These are phyloP conservation scores for Ceraclea dissimilis DNA, from an alignment of 2,888 invertebrate genomes.

Conservation along the genomic window DNA sequence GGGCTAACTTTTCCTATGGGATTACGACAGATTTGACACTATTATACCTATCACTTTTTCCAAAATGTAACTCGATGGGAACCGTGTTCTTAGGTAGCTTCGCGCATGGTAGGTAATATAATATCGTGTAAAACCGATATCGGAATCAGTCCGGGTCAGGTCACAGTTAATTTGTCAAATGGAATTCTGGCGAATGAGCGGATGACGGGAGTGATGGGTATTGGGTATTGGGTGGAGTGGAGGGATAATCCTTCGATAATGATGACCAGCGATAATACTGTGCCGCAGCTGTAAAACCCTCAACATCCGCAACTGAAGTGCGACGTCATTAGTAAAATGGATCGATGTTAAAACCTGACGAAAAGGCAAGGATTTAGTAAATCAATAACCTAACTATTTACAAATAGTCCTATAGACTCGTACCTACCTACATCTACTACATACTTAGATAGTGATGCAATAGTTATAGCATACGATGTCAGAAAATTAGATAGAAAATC, in stretches of 20 bases:
- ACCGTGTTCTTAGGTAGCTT: no score
- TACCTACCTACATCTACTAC: no score
- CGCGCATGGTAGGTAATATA: no score
- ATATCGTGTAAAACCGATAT: constrained; percentile 1
- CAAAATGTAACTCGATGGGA: no score
- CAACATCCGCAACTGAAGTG: not conserved
- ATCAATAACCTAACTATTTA: not conserved
- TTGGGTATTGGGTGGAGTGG: constrained; percentile 13
- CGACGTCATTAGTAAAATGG: not conserved
- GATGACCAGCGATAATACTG: constrained; percentile 13
- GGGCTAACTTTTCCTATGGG: no score
- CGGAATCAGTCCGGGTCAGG: constrained; percentile 3
- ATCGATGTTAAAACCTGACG: constrained; percentile 2
- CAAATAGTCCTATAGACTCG: no score
- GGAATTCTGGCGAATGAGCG: constrained; percentile 5
- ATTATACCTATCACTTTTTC: no score
- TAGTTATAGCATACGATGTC: no score
- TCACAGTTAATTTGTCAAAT: constrained; percentile 23
- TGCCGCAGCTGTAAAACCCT: not conserved
- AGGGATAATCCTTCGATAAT: constrained; percentile 26
- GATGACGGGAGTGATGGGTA: constrained; percentile 1
- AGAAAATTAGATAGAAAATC: no score
- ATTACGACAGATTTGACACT: no score
- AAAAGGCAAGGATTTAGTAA: not conserved
- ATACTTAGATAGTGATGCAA: no score